A percentile compares a stretch with the other conserved stretches of the same genome.
Conservation (phyloP, 2,113 vertebrate genomes). For the Mobula hypostoma region DNA sequence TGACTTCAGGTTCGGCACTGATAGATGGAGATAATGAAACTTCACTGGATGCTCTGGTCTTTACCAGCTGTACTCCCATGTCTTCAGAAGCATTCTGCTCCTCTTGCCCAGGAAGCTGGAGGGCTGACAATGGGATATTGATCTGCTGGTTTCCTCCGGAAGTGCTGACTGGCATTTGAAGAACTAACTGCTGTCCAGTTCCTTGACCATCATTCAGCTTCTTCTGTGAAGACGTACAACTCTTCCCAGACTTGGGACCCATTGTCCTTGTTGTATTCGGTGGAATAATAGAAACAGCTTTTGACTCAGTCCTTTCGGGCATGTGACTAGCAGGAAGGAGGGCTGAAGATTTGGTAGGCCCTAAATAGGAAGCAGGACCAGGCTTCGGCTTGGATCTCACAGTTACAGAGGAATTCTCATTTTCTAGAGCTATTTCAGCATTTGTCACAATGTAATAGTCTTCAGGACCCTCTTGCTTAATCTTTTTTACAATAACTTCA, state of each 20-base stretch:
- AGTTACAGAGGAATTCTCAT: constrained; percentile 54
- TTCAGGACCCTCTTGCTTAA: constrained; percentile 77
- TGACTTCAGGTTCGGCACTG: constrained; percentile 68
- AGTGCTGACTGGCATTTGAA: constrained; percentile 61
- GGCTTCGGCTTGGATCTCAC: constrained; percentile 58
- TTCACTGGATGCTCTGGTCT: constrained; percentile 51
- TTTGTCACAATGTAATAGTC: constrained; percentile 76
- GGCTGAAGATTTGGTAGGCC: constrained; percentile 48
- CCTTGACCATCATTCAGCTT: constrained; percentile 42
- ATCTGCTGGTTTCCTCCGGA: constrained; percentile 62
- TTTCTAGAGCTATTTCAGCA: constrained; percentile 56
- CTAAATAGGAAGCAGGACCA: constrained; percentile 50
- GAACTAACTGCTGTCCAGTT: constrained; percentile 47
- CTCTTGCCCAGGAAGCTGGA: constrained; percentile 65
- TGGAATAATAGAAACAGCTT: constrained; percentile 51
- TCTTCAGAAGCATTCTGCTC: constrained; percentile 59
- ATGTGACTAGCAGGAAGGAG: constrained; percentile 44
- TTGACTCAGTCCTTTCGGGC: constrained; percentile 52
- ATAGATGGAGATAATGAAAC: constrained; percentile 53
- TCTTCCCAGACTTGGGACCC: constrained; percentile 50
- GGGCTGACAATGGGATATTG: constrained; percentile 62
- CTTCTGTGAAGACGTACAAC: constrained; percentile 52
- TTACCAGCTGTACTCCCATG: constrained; percentile 48
- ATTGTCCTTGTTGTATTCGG: constrained; percentile 45
- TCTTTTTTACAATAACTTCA: constrained; percentile 68